These are phyloP conservation scores for Drosophila pandora DNA, from an alignment of 1,140 invertebrate genomes.

Conservation along the genomic window DNA sequence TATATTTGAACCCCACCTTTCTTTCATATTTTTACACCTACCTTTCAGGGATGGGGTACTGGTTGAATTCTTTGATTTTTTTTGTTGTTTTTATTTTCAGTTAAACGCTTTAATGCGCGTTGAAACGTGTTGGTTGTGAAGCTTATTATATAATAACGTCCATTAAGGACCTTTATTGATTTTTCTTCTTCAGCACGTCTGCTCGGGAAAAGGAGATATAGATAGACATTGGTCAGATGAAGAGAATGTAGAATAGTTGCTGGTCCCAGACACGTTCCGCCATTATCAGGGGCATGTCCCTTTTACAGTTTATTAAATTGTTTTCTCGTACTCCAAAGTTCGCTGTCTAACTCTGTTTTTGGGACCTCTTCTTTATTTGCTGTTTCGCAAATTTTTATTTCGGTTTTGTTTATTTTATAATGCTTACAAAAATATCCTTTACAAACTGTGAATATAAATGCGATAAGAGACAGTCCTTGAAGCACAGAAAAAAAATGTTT, in stretches of 20 bases:
- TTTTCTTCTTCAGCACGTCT: conserved; percentile 72
- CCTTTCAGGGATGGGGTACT: conserved; percentile 13
- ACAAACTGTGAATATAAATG: conserved; percentile 76
- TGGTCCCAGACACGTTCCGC: conserved; percentile 65
- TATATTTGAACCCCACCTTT: conserved; percentile 4
- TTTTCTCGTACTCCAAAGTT: conserved; percentile 33
- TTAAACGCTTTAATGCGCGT: conserved; percentile 68
- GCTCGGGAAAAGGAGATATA: conserved; percentile 17
- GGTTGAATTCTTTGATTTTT: conserved; percentile 13
- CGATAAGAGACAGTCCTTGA: conserved; percentile 15
- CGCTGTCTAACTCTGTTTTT: conserved; percentile 16
- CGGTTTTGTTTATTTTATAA: conserved; percentile 60
- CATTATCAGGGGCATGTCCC: conserved; percentile 67
- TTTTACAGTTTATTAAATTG: conserved; percentile 82
- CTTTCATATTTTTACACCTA: conserved; percentile 32
- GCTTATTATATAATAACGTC: conserved; percentile 81
- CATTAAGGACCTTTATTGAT: conserved; percentile 79
- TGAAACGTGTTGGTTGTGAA: conserved; percentile 66
- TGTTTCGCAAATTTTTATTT: conserved; percentile 54
- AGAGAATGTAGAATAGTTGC: conserved; percentile 41
- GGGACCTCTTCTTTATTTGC: conserved; percentile 17
- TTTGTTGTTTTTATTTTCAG: conserved; percentile 61
- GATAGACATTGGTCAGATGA: conserved; percentile 8
- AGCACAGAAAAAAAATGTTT: conserved; percentile 3
- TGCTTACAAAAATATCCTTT: conserved; percentile 54